Conservation (phyloP, 2,113 vertebrate genomes). For the Furnarius figulus region DNA sequence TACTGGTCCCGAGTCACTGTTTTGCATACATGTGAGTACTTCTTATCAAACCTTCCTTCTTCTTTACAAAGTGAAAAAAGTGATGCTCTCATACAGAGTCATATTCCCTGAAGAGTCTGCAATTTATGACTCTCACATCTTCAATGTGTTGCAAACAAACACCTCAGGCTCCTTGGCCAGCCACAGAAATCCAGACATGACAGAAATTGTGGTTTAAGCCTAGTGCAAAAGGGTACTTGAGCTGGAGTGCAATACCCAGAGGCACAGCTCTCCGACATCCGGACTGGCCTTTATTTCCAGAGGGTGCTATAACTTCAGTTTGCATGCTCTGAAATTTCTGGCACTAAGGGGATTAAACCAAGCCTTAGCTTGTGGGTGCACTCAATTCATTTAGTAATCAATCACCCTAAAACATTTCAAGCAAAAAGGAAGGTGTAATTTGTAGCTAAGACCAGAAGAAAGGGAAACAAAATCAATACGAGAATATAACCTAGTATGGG, state of each 20-base stretch:
- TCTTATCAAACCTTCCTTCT: background rate
- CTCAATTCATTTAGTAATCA: conserved; percentile 19
- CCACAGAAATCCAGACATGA: background rate
- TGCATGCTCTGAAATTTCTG: background rate
- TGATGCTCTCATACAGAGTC: rapidly evolving
- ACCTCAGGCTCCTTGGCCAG: background rate
- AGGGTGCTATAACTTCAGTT: background rate
- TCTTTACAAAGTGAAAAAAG: background rate
- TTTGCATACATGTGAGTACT: background rate
- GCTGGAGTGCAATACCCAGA: background rate
- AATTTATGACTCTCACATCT: background rate
- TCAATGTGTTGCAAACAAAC: background rate
- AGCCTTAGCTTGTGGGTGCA: background rate
- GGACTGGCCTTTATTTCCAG: background rate
- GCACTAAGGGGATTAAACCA: conserved; percentile 13
- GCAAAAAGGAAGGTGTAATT: background rate
- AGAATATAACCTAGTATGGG: conserved; percentile 30
- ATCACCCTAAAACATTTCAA: conserved; percentile 49
- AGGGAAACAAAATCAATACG: conserved; percentile 49
- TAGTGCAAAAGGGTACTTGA: background rate
- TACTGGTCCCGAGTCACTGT: background rate
- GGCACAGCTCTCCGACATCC: background rate
- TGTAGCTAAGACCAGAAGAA: conserved; percentile 36
- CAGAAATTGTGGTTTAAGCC: background rate
- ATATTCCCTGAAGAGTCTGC: background rate